These are phyloP conservation scores for Melanotaenia nigrans DNA, from an alignment of 2,797 vertebrate genomes.

Conservation along the genomic window DNA sequence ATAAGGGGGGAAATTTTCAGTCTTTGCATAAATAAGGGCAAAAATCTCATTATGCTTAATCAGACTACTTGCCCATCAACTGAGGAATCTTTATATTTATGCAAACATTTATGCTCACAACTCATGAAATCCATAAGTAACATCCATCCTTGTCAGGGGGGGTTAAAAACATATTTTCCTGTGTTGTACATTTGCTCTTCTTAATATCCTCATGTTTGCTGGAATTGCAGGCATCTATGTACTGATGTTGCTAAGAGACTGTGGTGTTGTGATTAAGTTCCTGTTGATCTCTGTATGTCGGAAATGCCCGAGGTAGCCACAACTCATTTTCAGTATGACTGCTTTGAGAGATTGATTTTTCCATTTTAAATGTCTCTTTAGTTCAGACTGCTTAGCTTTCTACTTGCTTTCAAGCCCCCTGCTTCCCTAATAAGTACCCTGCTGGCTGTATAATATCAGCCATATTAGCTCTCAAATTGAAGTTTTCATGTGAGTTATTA, in stretches of 20 bases:
- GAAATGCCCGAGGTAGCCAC: conserved; percentile 36
- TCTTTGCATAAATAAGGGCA: not conserved
- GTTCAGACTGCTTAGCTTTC: conserved; percentile 19
- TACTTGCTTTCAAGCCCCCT: not conserved
- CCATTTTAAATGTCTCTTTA: conserved; percentile 10
- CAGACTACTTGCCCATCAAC: not conserved
- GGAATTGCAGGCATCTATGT: conserved; percentile 11
- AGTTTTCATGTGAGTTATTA: not conserved
- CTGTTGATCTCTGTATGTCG: conserved; percentile 48
- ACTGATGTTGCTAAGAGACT: conserved; percentile 35
- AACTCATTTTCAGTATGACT: conserved; percentile 26
- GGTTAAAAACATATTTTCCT: conserved; percentile 35
- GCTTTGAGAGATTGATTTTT: conserved; percentile 34
- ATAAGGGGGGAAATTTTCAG: not conserved
- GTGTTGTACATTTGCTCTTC: conserved; percentile 37
- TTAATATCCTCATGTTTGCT: conserved; percentile 32
- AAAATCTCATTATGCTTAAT: not conserved
- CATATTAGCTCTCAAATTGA: not conserved
- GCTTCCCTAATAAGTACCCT: conserved; percentile 2
- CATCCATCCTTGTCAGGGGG: conserved; percentile 35
- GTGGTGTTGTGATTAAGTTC: conserved; percentile 40
- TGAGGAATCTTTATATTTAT: conserved; percentile 11
- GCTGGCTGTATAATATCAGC: conserved; percentile 5
- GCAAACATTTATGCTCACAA: conserved; percentile 9
- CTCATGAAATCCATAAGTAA: conserved; percentile 39